These are phyloP conservation scores for Parus major DNA, from an alignment of 2,113 vertebrate genomes.

Conservation along the genomic window DNA sequence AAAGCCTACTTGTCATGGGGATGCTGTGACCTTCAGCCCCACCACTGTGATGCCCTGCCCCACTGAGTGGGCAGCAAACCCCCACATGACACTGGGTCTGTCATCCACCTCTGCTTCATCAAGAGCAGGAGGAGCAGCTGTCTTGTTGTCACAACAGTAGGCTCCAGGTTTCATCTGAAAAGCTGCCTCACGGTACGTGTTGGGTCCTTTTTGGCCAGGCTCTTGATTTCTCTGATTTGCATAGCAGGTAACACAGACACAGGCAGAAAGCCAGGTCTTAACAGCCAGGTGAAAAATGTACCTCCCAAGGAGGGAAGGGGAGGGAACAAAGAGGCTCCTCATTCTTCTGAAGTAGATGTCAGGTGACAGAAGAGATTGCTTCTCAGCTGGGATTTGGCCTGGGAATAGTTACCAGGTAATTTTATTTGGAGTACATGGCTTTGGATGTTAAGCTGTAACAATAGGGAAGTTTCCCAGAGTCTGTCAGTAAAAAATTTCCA, in stretches of 20 bases:
- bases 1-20: neutral
- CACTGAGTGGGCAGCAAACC: neutral
- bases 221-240: neutral
- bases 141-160: neutral
- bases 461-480: neutral
- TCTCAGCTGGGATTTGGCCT: neutral
- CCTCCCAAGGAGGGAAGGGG: neutral
- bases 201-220: neutral
- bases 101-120: neutral
- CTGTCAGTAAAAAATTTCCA: neutral
- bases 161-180: neutral
- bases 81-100: fast-evolving
- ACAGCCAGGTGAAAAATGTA: neutral
- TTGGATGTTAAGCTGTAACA: neutral
- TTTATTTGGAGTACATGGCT: neutral
- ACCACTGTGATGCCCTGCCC: neutral
- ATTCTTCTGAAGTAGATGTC: neutral
- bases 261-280: neutral
- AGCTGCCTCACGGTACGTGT: fast-evolving
- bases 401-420: neutral
- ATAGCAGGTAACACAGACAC: neutral
- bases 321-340: neutral
- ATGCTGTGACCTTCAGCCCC: neutral
- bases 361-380: neutral
- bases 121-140: fast-evolving